Conservation (phyloP, 92 coral and sea anemone genomes). For the Scolanthus callimorphus region DNA sequence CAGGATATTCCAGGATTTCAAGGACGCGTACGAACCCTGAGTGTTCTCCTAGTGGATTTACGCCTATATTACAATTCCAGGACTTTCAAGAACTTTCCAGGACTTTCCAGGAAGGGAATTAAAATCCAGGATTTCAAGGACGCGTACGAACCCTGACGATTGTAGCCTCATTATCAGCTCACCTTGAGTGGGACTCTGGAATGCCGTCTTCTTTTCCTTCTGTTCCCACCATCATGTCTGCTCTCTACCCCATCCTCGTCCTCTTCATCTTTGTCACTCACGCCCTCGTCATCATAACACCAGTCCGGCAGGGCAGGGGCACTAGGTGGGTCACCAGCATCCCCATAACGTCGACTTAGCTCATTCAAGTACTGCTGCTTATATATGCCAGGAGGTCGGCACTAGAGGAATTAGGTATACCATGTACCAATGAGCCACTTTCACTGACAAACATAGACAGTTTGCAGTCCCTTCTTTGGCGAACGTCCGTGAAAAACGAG, state of each 20-base stretch:
- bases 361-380: slow-evolving; percentile 84
- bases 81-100: too few relatives aligned
- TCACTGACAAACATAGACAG: too few relatives aligned
- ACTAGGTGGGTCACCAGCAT: slow-evolving; percentile 41
- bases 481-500: too few relatives aligned
- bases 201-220: slow-evolving; percentile 61
- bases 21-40: too few relatives aligned
- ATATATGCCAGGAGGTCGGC: slow-evolving; percentile 92
- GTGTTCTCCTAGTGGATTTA: too few relatives aligned
- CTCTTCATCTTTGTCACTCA: slow-evolving; percentile 71
- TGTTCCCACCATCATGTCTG: slow-evolving; percentile 38
- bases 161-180: background rate
- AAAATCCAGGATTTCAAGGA: too few relatives aligned
- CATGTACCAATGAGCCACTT: too few relatives aligned
- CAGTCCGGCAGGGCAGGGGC: slow-evolving; percentile 93
- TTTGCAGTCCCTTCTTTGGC: too few relatives aligned
- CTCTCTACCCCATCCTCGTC: slow-evolving; percentile 56
- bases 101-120: too few relatives aligned
- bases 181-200: slow-evolving; percentile 51
- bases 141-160: too few relatives aligned
- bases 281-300: slow-evolving; percentile 88
- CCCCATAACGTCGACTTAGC: slow-evolving; percentile 73
- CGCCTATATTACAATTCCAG: too few relatives aligned
- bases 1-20: too few relatives aligned
- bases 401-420: slow-evolving; percentile 29